Base-by-base conservation (phyloP, 1,140 invertebrate species). In the Cydia splendana region DNA sequence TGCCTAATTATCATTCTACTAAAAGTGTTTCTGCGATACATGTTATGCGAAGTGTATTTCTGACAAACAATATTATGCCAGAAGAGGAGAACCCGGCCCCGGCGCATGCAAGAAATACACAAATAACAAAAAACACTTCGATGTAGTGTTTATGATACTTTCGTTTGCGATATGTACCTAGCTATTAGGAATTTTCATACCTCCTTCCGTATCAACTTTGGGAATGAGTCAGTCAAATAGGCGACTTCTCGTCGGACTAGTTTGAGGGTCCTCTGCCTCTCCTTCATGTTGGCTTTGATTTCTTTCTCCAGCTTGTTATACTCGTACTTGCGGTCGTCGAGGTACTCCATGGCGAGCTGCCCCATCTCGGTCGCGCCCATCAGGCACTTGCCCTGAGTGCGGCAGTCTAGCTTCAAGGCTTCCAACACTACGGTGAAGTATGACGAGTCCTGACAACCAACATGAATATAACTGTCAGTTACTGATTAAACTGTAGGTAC, bases 211-310 rank as follows among this genome's bases (percentile, higher is more conserved):
- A 95, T 93, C 2, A 96, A 87, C 6, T 94, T 94, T 9, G 94
- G 94, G 20, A 95, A 93, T 38, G 94, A 95, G 28, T 93, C 85
- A 71, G 94, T 94, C 24, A 95, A 85, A 80, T 94, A 94, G 7
- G 94, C 89, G 4, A 95, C 94, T 83, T 94, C 92, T 15, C 88
- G 83, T 0, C 93, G 90, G 0, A 94, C 93, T 9, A 91, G 80
- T 76, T 94, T 93, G 24, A 96, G 85, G 10, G 93, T 94, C 38
- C 91, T 85, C 75, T 95, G 93, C 69, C 95, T 88, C 62, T 94
- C 93, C 78, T 94, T 95, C 95, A 95, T 95, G 77, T 95, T 95
- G 15, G 84, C 83, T 87, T 94, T 94, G 20, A 96, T 94, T 34
- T 94, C 89, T 28, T 90, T 85, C 73, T 95, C 93, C 74, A 95